Percentiles rank a stretch among this genome's conserved stretches.
Evolutionary conservation across 2,888 invertebrate species (phyloP).

Genomic region (Dolomedes plantarius): DNA sequence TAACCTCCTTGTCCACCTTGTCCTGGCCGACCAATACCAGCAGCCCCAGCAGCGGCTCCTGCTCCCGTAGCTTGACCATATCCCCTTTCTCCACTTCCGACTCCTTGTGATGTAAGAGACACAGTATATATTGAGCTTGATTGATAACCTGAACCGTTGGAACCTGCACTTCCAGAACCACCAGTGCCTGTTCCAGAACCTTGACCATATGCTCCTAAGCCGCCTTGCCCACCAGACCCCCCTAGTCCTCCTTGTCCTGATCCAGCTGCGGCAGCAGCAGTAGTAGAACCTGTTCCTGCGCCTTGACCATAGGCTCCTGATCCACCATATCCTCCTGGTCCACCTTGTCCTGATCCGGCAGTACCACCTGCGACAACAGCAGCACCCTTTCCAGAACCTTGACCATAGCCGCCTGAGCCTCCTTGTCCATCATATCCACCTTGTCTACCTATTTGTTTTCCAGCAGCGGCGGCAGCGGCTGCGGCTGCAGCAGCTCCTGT

Average conservation of each 20-base stretch:
- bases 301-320: too few species aligned
- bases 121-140: too few species aligned
- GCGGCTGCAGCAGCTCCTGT: constrained; percentile 11
- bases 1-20: neutral
- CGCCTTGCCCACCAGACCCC: neutral
- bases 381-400: constrained; percentile 1
- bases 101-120: too few species aligned
- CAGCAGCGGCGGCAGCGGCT: neutral
- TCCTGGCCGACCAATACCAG: neutral
- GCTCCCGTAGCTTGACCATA: too few species aligned
- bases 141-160: neutral
- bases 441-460: too few species aligned
- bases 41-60: neutral
- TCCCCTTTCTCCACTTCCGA: too few species aligned
- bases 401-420: neutral
- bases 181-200: neutral
- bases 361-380: neutral
- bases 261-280: too few species aligned
- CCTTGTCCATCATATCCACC: too few species aligned
- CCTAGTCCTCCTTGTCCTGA: too few species aligned
- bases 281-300: too few species aligned
- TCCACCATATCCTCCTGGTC: neutral
- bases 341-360: too few species aligned
- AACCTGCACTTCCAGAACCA: neutral
- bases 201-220: neutral